Base-by-base conservation (phyloP, 2,888 invertebrate species). In the Onthophagus sagittarius region DNA sequence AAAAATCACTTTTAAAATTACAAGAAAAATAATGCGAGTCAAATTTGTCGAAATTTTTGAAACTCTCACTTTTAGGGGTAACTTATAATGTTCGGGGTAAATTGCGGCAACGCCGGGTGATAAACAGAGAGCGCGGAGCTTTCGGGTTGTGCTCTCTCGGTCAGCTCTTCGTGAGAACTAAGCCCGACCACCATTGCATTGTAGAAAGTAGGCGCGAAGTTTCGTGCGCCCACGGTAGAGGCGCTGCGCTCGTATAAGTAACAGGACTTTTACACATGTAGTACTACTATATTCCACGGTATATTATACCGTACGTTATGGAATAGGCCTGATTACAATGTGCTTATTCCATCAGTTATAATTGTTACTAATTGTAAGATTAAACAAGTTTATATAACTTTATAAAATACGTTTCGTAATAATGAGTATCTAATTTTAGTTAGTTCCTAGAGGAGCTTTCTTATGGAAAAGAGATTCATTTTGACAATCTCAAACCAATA, bases 171-270 rank as follows among this genome's bases (percentile, higher is more conserved):
- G 81, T 81, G 81, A 79, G 82, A 80, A 83, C 82, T 83, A 82
- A 82, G 82, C 79, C 75, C 78, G 77, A 78, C 79, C 79, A 78
- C 77, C 79, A 79, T 78, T 79, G 76, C 78, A 79, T 77, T 79
- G 82, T 84, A 84, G 84, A 84, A 84, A 84, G 84, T 83, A 81
- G 83, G 81, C 81, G 81, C 78, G 79, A 81, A 80, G 80, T 81
- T 80, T 79, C 80, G 79, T 78, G 78, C 79, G 79, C 79, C 80
- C 79, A 79, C 81, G 82, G 80, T 78, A 75, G 79, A 79, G 77
- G 78, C 77, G 76, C 76, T 63, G 63, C 63, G 75, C 76, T 74
- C 76, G 77, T 75, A 23, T 77, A 76, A 75, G 78, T 81, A 81
- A 81, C 82, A 81, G 82, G 82, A 80, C 80, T 81, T 82, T 80